phyloP scores from a whole-genome alignment of 2,113 vertebrate species.

The Oxyruncus cristatus region DNA sequence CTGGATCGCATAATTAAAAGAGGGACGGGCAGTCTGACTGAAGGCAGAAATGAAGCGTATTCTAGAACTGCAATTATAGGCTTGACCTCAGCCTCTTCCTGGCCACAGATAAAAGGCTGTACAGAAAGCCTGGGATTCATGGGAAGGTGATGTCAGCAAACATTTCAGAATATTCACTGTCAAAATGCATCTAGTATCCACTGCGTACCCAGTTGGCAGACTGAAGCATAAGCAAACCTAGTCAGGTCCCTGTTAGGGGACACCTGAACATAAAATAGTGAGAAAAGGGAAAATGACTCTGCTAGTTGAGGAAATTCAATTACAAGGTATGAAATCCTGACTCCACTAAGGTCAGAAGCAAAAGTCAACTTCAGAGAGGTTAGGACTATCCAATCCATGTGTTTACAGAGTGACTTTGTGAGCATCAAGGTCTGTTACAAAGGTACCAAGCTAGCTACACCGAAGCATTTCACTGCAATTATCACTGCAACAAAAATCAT shows the following conservation, averaged over 20 bases:
- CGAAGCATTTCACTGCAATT: background rate
- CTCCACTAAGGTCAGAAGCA: background rate
- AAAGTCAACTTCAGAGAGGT: background rate
- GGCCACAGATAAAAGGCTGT: background rate
- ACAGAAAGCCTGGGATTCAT: background rate
- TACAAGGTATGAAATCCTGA: background rate
- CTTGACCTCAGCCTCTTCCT: conserved; percentile 1
- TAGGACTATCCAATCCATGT: background rate
- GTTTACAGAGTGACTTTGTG: background rate
- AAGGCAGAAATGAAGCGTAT: background rate
- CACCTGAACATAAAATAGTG: background rate
- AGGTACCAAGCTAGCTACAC: background rate
- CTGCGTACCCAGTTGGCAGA: background rate
- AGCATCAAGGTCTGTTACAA: background rate
- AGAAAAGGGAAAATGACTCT: background rate
- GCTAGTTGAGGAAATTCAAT: background rate
- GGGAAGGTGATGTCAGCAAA: background rate
- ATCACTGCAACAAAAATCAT: background rate
- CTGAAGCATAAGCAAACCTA: background rate
- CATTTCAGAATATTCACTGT: background rate
- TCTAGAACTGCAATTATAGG: background rate
- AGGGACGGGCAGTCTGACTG: background rate
- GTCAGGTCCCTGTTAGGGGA: background rate
- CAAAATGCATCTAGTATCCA: background rate
- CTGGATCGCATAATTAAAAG: background rate